A percentile compares a stretch with the other conserved stretches of the same genome.
These are phyloP conservation scores for Elachura formosa DNA, from an alignment of 2,113 vertebrate genomes.

Conservation along the genomic window DNA sequence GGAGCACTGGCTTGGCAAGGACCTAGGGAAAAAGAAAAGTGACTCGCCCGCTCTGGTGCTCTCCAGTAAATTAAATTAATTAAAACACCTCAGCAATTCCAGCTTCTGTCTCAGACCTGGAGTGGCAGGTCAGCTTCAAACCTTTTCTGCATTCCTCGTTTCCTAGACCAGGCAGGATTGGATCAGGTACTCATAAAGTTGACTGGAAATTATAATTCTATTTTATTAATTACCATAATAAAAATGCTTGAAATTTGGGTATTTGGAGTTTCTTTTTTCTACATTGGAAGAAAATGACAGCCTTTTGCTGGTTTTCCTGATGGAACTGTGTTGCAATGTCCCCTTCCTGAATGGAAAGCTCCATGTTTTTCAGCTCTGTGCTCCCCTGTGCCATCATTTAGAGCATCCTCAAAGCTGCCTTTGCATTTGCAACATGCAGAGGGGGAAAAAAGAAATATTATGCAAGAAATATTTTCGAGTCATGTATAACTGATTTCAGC, in stretches of 20 bases:
- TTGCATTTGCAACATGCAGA: background rate
- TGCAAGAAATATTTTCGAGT: background rate
- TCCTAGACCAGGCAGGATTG: background rate
- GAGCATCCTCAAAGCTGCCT: background rate
- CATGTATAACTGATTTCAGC: background rate
- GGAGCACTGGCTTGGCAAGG: background rate
- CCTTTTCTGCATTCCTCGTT: fast-evolving
- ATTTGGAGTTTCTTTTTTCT: background rate
- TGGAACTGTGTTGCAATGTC: background rate
- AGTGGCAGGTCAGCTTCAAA: background rate
- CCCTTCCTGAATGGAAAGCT: background rate
- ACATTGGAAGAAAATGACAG: background rate
- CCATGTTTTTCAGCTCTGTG: background rate
- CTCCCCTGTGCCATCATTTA: background rate
- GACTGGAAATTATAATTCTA: background rate
- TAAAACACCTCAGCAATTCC: background rate
- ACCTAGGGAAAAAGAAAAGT: background rate
- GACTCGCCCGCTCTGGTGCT: background rate
- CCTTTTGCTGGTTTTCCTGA: background rate
- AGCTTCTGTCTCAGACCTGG: background rate
- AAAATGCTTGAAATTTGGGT: background rate
- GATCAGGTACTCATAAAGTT: background rate
- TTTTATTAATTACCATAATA: background rate
- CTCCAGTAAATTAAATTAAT: slow-evolving; percentile 1
- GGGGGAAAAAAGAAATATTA: background rate